These are phyloP conservation scores for Colistium nudipinnis DNA, from an alignment of 2,113 vertebrate genomes.

Conservation along the genomic window DNA sequence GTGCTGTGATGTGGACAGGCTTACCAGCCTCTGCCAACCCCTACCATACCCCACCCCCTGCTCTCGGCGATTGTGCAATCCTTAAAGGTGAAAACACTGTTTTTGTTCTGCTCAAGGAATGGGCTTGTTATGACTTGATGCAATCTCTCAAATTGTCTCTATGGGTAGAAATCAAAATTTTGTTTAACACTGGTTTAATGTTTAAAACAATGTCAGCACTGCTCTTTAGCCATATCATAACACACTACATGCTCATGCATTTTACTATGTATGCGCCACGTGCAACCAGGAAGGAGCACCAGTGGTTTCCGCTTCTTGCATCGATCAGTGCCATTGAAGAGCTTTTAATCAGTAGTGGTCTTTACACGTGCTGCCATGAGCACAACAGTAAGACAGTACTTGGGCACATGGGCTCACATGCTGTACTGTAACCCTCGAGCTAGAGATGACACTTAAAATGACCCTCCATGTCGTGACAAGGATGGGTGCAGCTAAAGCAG, in stretches of 20 bases:
- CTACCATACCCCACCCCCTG: slow-evolving; percentile 29
- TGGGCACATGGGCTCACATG: fast-evolving
- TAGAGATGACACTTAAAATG: background rate
- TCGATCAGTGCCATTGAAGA: slow-evolving; percentile 45
- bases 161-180: no score
- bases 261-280: fast-evolving
- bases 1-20: slow-evolving; percentile 7
- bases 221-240: background rate
- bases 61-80: slow-evolving; percentile 55
- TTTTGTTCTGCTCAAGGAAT: background rate
- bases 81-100: slow-evolving; percentile 31
- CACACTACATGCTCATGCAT: background rate
- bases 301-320: slow-evolving; percentile 23
- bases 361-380: background rate
- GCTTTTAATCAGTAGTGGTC: slow-evolving; percentile 35
- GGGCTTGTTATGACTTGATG: slow-evolving; percentile 54
- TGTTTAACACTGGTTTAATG: background rate
- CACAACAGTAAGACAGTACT: background rate
- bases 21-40: slow-evolving; percentile 9
- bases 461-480: fast-evolving
- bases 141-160: slow-evolving; percentile 4
- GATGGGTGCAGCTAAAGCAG: background rate
- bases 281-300: background rate
- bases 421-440: background rate
- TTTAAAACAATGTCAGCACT: background rate